Base-by-base conservation (phyloP, 2,113 vertebrate genomes). In the Panthera uncia region DNA sequence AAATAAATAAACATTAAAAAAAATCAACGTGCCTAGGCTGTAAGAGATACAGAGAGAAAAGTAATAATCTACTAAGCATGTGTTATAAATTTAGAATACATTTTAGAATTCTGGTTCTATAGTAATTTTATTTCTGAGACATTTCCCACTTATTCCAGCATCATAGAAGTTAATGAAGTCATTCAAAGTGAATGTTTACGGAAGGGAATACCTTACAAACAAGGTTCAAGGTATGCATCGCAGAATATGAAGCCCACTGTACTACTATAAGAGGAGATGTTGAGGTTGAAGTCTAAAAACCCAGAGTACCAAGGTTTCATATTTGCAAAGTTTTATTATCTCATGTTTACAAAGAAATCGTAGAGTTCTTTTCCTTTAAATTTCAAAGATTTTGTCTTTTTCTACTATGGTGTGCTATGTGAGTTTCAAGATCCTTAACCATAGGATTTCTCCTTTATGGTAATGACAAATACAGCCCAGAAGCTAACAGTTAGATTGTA, bases 401-500 rank as follows among this genome's bases (percentile, higher is more conserved):
- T 61, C 23, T 74, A 71, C 23, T 85, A 2, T 63, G 4, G 41
- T 73, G 15, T 38, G 61, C 7, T 71, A 0, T 89, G 10, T 41
- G 21, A 74, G 6, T 95, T 90, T 97, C 63, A 95, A 61, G 21
- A 84, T 68, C 52, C 16, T 73, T 85, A 94, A 66, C 19, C 23
- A 36, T 36, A 82, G 4, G 29, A 84, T 93, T 91, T n/a, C 10
- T 85, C 23, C 57, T 95, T 97, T 89, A 93, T 80, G 25, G 78
- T 57, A 89, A 71, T 74, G 45, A 86, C 13, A 94, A 96, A 96
- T 88, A 57, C 1, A 93, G 27, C 55, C 45, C 73, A 82, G 61
- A 94, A 93, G 71, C 38, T 84, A 94, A 92, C 27, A 71, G 87
- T 90, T 83, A 87, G 21, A 92, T 25, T 84, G 10, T 50, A 88